A percentile compares a stretch with the other conserved stretches of the same genome.
Conservation (phyloP, 2,797 vertebrate species). For the Chiloscyllium punctatum region DNA sequence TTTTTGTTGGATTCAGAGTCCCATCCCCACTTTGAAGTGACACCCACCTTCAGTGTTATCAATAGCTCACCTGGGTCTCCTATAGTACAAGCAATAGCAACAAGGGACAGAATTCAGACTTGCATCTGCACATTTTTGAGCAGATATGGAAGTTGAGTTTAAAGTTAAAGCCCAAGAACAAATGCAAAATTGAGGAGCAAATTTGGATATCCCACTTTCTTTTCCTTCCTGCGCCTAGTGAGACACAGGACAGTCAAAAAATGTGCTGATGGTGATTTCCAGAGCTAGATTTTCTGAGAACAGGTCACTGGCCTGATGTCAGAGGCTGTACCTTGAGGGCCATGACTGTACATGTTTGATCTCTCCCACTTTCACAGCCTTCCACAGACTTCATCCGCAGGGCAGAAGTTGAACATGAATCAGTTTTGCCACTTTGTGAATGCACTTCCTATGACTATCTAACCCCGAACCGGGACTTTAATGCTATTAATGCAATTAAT, state of each 20-base stretch:
- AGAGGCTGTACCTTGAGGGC: too few species aligned
- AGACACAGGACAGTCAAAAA: too few species aligned
- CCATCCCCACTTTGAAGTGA: background rate
- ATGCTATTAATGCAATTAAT: background rate
- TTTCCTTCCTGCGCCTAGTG: too few species aligned
- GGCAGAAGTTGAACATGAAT: too few species aligned
- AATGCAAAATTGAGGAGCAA: background rate
- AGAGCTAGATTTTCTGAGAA: too few species aligned
- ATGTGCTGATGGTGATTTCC: too few species aligned
- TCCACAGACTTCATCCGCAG: too few species aligned
- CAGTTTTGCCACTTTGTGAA: too few species aligned
- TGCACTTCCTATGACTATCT: too few species aligned
- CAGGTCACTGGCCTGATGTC: too few species aligned
- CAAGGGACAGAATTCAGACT: background rate
- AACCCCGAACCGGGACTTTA: background rate
- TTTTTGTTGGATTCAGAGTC: background rate
- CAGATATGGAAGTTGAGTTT: background rate
- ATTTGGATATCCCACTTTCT: background rate
- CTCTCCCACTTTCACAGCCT: too few species aligned
- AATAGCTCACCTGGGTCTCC: background rate
- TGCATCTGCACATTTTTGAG: background rate
- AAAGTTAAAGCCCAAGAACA: background rate
- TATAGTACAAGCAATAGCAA: background rate
- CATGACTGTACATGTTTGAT: too few species aligned
- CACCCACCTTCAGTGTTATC: background rate